Base-by-base conservation (phyloP, 2,797 vertebrate genomes). In the Coendou prehensilis region DNA sequence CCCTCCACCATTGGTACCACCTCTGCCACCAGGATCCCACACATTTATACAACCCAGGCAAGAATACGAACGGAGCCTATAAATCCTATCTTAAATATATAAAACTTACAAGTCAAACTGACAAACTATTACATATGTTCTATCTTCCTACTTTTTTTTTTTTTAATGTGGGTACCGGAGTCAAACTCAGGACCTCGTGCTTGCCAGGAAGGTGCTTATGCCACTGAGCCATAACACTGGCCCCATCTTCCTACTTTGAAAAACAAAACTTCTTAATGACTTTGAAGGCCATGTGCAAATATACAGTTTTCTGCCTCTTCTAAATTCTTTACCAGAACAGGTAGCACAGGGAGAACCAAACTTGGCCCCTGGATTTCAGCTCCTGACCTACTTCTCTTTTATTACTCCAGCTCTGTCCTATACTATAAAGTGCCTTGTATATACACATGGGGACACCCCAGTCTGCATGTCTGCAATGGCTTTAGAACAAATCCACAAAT, bases 251-350 rank as follows among this genome's bases (percentile, higher is more conserved):
- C 75, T 81, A 71, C 50, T 61, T 79, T 87, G 86, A 90, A 69
- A 94, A 89, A 71, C 41, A 6, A 23, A 81, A 63, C 76, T 86
- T 91, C 50, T 50, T 50, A 89, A 92, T 87, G 54, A 93, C 79
- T 45, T 10, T 0, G 10, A 96, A 88, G 80, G 7, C 37, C 73
- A 96, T 79, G 80, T 90, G 73, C 37, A 92, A 93, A 92, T 73
- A 57, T 33, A 33, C 79, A 75, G 28, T 41, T 28, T 91, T 63
- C 52, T 91, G 41, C 64, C 28, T 78, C 90, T 26, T 89, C 28
- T 73, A 26, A 95, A 79, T 79, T 91, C 73, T 95, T 71, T 67
- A 56, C 41, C 28, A 86, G 59, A 71, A 92, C 17, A 37, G 45
- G 94, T 71, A 71, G 14, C 71, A 54, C 56, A 67, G 26, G n/a